Conservation (phyloP, 92 coral and sea anemone species). For the Plumapathes pennacea region DNA sequence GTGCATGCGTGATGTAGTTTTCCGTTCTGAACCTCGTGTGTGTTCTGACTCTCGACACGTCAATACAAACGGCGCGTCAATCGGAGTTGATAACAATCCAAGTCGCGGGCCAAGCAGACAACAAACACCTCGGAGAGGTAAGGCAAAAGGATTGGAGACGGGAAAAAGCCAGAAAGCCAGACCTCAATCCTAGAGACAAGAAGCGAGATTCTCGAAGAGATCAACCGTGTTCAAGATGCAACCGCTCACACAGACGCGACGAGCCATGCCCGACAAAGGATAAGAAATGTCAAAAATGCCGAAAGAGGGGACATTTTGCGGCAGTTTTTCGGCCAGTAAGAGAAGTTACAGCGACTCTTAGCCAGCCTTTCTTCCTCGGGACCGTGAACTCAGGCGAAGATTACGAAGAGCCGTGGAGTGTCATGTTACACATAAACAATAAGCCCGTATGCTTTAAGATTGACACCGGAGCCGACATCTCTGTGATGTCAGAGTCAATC, state of each 20-base stretch:
- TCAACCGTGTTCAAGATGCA: conserved; percentile 11
- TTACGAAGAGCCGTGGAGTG: conserved; percentile 13
- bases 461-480: conserved; percentile 25
- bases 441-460: conserved; percentile 8
- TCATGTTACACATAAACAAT: conserved; percentile 7
- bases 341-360: conserved; percentile 1
- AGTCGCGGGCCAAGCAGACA: conserved; percentile 7
- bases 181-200: neutral
- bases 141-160: no score
- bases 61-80: conserved; percentile 18
- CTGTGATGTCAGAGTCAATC: conserved; percentile 12
- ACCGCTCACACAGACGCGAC: neutral
- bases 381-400: conserved; percentile 1
- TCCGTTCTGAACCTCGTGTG: no score
- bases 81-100: conserved; percentile 20
- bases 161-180: neutral
- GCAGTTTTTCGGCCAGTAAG: conserved; percentile 21
- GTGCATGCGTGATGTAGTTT: no score
- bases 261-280: conserved; percentile 23
- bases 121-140: conserved; percentile 9
- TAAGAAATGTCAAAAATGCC: conserved; percentile 20
- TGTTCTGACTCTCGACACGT: conserved; percentile 5
- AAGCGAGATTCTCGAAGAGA: neutral
- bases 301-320: conserved; percentile 31
- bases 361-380: conserved; percentile 18